phyloP scores from a whole-genome alignment of 2,888 invertebrate genomes.

The Chloroclystis v-ata region DNA sequence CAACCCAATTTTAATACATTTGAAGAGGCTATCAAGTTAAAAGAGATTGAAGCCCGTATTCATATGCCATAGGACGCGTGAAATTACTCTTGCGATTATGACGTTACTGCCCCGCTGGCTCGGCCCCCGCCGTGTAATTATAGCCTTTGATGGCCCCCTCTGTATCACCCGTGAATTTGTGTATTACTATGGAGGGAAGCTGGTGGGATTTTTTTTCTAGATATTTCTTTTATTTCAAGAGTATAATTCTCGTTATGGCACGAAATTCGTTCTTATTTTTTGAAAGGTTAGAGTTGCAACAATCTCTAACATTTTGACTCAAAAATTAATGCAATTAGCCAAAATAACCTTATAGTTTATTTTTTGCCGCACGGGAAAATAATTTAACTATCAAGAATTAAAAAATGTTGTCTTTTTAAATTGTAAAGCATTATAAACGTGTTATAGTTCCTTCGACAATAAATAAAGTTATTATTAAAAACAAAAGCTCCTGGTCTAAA shows the following conservation, averaged over 20 bases:
- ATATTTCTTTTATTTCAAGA: too few species aligned
- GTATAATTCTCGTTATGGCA: too few species aligned
- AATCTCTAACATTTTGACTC: too few species aligned
- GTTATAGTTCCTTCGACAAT: too few species aligned
- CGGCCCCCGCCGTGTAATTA: constrained; percentile 40
- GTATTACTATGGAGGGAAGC: constrained; percentile 37
- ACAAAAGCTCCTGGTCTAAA: neutral
- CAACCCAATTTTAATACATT: constrained; percentile 2
- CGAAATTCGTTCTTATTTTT: too few species aligned
- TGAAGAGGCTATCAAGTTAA: constrained; percentile 2
- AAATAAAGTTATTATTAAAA: neutral
- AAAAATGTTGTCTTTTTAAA: too few species aligned
- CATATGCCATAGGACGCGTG: constrained; percentile 29
- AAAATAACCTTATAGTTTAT: too few species aligned
- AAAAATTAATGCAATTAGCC: too few species aligned
- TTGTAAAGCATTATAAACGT: too few species aligned
- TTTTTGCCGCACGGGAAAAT: too few species aligned
- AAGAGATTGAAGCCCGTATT: constrained; percentile 16
- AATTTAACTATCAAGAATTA: too few species aligned
- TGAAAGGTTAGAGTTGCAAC: too few species aligned
- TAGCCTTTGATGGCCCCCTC: constrained; percentile 49
- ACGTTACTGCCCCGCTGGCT: constrained; percentile 27
- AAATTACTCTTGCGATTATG: constrained; percentile 41
- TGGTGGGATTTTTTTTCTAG: neutral
- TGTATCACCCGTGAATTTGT: constrained; percentile 36